phyloP scores from a whole-genome alignment of 2,113 vertebrate species.

The Hymenochirus boettgeri region DNA sequence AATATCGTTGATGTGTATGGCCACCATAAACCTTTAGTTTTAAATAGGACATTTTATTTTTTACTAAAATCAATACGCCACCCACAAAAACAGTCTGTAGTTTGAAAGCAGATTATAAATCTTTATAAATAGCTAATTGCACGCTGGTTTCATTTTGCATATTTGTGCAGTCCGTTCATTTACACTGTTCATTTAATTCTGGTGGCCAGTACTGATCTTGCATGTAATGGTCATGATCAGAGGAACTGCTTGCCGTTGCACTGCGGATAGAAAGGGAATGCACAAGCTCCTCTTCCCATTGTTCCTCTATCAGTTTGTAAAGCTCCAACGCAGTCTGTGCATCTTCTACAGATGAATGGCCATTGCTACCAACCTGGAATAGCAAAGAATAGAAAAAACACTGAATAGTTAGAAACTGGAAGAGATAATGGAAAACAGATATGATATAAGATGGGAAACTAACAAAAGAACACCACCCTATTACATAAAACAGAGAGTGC shows the following conservation, averaged over 20 bases:
- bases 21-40: no score
- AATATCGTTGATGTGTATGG: no score
- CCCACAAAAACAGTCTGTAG: no score
- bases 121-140: no score
- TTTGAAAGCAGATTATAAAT: no score
- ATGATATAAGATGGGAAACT: no score
- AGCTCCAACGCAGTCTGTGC: slow-evolving; percentile 82
- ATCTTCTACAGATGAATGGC: slow-evolving; percentile 90
- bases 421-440: no score
- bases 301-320: slow-evolving; percentile 83
- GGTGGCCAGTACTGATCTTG: slow-evolving; percentile 86
- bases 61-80: no score
- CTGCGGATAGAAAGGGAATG: neutral
- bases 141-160: neutral
- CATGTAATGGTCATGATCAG: slow-evolving; percentile 74
- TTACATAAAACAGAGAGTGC: no score
- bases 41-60: no score
- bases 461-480: no score
- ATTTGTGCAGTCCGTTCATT: slow-evolving; percentile 25
- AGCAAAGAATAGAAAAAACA: neutral
- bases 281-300: slow-evolving; percentile 73
- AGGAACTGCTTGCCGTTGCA: slow-evolving; percentile 31
- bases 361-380: slow-evolving; percentile 64
- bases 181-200: slow-evolving; percentile 55
- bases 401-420: no score